Percentiles rank a stretch among this genome's conserved stretches.
Conservation (phyloP, 2,797 vertebrate genomes). For the Aphelocoma californica region DNA sequence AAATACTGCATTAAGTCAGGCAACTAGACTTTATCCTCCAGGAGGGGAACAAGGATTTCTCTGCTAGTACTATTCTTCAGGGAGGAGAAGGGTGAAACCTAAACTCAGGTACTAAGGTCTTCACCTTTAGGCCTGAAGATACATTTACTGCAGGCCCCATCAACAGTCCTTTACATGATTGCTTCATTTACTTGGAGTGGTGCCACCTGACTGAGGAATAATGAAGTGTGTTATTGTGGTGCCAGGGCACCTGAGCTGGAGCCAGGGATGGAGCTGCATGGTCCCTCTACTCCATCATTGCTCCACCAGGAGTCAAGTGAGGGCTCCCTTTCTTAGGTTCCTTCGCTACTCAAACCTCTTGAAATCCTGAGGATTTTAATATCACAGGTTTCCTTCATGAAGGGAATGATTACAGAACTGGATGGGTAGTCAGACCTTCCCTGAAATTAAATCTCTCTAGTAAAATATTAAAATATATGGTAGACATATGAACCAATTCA, state of each 20-base stretch:
- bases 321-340: background rate
- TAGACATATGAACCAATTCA: background rate
- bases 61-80: background rate
- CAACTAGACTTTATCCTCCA: background rate
- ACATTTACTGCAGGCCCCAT: background rate
- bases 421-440: background rate
- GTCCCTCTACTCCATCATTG: background rate
- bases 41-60: background rate
- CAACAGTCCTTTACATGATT: background rate
- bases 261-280: background rate
- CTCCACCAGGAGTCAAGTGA: background rate
- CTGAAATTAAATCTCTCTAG: background rate
- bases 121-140: background rate
- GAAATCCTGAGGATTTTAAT: background rate
- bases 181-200: background rate
- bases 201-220: background rate
- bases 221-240: background rate
- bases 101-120: background rate
- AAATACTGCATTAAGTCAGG: background rate
- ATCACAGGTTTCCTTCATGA: background rate
- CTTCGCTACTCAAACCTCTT: fast-evolving
- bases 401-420: background rate
- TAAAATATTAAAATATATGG: background rate
- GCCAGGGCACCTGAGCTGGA: background rate
- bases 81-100: background rate